Conservation (phyloP, 2,888 invertebrate genomes). For the Cyrtodaria siliqua region DNA sequence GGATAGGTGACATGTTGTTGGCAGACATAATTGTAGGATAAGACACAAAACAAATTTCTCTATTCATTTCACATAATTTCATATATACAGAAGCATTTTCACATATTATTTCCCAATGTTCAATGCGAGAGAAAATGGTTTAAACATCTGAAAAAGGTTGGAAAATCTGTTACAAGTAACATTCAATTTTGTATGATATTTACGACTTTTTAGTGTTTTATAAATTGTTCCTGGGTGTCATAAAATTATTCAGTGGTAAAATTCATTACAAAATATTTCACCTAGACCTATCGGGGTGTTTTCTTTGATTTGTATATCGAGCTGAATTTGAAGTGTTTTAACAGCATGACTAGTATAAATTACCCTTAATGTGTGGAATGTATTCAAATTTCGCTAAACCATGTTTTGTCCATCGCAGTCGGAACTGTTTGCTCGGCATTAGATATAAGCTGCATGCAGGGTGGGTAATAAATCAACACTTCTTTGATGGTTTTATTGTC, state of each 20-base stretch:
- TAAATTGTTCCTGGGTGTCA: conserved; percentile 11
- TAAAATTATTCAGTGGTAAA: conserved; percentile 15
- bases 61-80: conserved; percentile 31
- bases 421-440: conserved; percentile 3
- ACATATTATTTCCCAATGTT: conserved; percentile 48
- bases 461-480: conserved; percentile 35
- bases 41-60: conserved; percentile 31
- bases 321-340: neutral
- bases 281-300: conserved; percentile 9
- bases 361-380: conserved; percentile 26
- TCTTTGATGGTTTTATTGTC: conserved; percentile 35
- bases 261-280: conserved; percentile 17
- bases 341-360: conserved; percentile 40
- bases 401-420: conserved; percentile 5
- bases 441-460: conserved; percentile 14
- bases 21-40: conserved; percentile 2
- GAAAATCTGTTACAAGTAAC: conserved; percentile 26
- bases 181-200: neutral
- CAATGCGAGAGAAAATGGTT: conserved; percentile 46
- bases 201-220: neutral
- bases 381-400: neutral
- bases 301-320: neutral
- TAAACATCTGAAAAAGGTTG: conserved; percentile 27
- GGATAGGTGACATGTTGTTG: neutral
- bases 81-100: conserved; percentile 16